Conservation (phyloP, 2,888 invertebrate genomes). For the Acanthosoma haemorrhoidale region DNA sequence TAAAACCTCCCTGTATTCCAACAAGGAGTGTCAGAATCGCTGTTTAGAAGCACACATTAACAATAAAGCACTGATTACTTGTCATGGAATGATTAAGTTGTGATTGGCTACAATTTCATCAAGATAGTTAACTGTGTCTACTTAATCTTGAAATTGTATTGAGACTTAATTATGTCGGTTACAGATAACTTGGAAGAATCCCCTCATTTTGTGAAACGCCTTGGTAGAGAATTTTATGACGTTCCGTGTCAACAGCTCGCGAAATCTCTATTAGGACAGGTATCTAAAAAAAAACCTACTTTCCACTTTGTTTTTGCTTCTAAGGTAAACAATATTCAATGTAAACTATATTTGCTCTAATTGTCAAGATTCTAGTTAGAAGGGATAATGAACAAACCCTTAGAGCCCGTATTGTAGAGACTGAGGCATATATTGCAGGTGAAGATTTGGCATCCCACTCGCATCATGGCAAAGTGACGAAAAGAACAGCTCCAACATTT, state of each 20-base stretch:
- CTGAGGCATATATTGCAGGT: constrained; percentile 63
- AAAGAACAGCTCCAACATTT: constrained; percentile 63
- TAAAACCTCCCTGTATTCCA: too few species aligned
- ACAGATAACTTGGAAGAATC: constrained; percentile 6
- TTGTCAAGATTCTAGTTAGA: constrained; percentile 49
- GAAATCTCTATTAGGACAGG: constrained; percentile 31
- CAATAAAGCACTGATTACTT: too few species aligned
- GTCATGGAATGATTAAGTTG: too few species aligned
- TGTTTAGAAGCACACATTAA: too few species aligned
- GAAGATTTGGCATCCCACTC: constrained; percentile 64
- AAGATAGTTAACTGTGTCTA: too few species aligned
- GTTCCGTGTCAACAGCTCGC: constrained; percentile 25
- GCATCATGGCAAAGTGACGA: constrained; percentile 54
- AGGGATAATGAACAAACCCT: constrained; percentile 51
- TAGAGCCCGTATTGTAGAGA: constrained; percentile 64
- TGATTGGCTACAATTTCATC: too few species aligned
- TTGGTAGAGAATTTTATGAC: constrained; percentile 31
- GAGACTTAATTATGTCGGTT: background rate
- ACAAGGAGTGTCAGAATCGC: too few species aligned
- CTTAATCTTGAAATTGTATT: too few species aligned
- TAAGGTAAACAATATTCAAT: background rate
- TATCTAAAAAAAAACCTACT: background rate
- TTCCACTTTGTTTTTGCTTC: background rate
- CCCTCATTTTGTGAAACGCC: constrained; percentile 13
- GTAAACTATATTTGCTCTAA: background rate